Evolutionary conservation across 2,113 vertebrate species (phyloP), one percentile per base, ranked within the genome.

Genomic region (Hiodon tergisus): DNA sequence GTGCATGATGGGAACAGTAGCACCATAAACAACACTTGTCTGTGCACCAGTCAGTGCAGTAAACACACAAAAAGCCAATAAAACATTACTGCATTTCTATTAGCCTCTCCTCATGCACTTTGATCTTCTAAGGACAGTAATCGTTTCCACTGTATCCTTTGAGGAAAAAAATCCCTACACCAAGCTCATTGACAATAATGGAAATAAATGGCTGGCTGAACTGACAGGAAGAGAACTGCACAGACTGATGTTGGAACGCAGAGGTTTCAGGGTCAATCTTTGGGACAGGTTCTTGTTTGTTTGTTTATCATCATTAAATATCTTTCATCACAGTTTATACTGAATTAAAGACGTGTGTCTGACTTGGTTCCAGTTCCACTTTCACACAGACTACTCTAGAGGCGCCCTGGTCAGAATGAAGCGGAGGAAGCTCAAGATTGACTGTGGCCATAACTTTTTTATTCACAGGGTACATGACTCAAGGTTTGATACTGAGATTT

Each of bases 31-130:
- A 57, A 74, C 52, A 67, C 52, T 46, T 14, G 65, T 31, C 47
- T 75, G 54, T 31, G 73, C 54, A 14, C 53, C 68, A 59, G 53
- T 8, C 62, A 50, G 10, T 13, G n/a, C 31, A 75, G 65, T 63
- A n/a, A 65, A 67, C 65, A 68, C 46, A 67, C 53, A 74, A 47
- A 74, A 74, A 50, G 62, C 53, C 3, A 67, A 48, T 3, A 9
- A 54, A 57, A 52, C 63, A 53, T 10, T 52, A 52, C 48, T 73
- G 9, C 60, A n/a, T 48, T 55, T 11, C 16, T 52, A 16, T 66
- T 16, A 31, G 58, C 13, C 46, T 48, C 7, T n/a, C 66, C 13
- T 74, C 62, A 74, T 48, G 63, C 63, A 55, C 11, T 63, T 60
- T 17, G 52, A 53, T 47, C 17, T 54, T 31, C 13, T 50, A 7